Conservation (phyloP, 2,797 vertebrate genomes). For the Paedocypris micromegethes region DNA sequence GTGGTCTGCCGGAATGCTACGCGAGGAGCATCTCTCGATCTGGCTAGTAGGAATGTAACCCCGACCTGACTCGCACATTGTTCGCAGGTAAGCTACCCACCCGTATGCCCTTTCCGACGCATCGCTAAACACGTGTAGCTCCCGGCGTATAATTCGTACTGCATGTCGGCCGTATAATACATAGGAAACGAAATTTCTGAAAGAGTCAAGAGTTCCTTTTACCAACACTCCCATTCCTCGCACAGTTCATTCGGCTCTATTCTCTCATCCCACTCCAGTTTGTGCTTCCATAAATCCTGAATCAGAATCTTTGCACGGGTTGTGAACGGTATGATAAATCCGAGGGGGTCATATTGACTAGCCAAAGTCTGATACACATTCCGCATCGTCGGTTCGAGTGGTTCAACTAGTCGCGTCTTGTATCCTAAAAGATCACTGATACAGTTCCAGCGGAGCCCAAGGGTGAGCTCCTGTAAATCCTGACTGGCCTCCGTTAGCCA, state of each 20-base stretch:
- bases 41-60: slow-evolving; percentile 3
- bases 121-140: not conserved
- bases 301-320: not conserved
- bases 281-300: not conserved
- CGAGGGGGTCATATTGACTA: not conserved
- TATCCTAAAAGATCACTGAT: not conserved
- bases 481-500: not conserved
- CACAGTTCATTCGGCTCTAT: not conserved
- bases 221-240: not conserved
- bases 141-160: not conserved
- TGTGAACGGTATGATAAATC: not conserved
- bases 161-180: not conserved
- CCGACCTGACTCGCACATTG: not conserved
- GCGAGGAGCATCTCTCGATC: not conserved
- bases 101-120: not conserved
- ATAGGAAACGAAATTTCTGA: not conserved
- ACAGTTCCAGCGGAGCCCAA: slow-evolving; percentile 7
- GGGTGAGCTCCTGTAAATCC: not conserved
- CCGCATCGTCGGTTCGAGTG: not conserved
- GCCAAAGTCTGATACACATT: slow-evolving; percentile 1
- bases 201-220: not conserved
- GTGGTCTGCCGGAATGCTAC: slow-evolving; percentile 9
- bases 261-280: not conserved
- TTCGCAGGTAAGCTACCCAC: not conserved
- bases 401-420: not conserved